Conservation (phyloP, 53 echinoderm and acorn worm genomes). For the Antedon mediterranea region DNA sequence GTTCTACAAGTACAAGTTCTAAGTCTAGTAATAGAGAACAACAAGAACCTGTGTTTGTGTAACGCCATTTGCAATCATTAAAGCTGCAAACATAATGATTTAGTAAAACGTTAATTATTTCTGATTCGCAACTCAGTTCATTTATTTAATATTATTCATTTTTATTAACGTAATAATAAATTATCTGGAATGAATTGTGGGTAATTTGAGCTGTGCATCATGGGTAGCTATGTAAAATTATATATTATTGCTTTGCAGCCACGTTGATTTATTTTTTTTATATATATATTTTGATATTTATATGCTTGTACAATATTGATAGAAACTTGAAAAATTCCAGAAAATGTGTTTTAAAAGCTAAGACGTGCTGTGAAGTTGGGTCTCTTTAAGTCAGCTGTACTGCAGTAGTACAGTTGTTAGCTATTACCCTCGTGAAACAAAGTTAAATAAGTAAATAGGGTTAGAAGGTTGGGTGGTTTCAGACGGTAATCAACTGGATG, state of each 20-base stretch:
- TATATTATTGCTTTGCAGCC: background rate
- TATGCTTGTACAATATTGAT: background rate
- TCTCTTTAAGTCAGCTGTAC: too few species aligned
- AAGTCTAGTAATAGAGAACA: background rate
- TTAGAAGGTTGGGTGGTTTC: too few species aligned
- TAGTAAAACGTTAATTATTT: background rate
- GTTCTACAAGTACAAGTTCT: background rate
- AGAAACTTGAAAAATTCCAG: background rate
- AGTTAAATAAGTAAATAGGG: too few species aligned
- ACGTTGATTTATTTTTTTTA: background rate
- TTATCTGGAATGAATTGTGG: background rate
- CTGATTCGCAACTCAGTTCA: background rate
- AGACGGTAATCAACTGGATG: too few species aligned
- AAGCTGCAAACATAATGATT: too few species aligned
- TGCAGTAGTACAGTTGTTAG: too few species aligned
- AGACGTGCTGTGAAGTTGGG: too few species aligned
- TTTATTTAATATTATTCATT: background rate
- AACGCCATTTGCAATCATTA: background rate
- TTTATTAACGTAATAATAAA: background rate
- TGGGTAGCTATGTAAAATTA: background rate
- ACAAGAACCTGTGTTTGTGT: background rate
- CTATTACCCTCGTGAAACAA: too few species aligned
- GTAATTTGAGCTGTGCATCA: background rate
- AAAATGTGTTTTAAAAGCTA: too few species aligned
- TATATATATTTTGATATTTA: background rate